Base-by-base conservation (phyloP, 2,797 vertebrate species). In the Sarcoramphus papa region DNA sequence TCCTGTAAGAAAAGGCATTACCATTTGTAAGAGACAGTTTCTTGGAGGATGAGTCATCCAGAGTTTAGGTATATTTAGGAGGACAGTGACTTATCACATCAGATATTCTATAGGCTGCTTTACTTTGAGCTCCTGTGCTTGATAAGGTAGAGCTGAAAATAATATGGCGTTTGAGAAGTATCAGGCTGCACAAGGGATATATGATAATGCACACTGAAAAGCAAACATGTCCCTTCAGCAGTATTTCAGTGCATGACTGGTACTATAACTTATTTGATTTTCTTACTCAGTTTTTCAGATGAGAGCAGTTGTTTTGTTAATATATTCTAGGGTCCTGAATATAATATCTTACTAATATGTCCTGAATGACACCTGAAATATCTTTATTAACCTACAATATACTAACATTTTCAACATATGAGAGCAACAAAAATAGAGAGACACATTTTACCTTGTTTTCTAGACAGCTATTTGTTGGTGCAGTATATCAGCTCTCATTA, bases 301-400 rank as follows among this genome's bases (percentile, higher is more conserved):
- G 74, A 94, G 67, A 93, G 82, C 40, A 50, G 57, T 37, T 74
- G 14, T 25, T 90, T 88, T 64, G 3, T 59, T 75, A 85, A 37
- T 69, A 63, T 91, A 35, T 97, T 95, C 51, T 84, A 60, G 51
- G 64, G 40, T 62, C 51, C 41, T 78, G 37, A 63, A 47, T 50
- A 17, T 37, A 90, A 37, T 70, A 80, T 73, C 83, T 96, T 97
- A 88, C 64, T 93, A 94, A 53, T 95, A 47, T 75, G 24, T 92
- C 79, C 45, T 95, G 77, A 93, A 69, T 87, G 27, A 60, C 45
- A 87, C 50, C 79, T 87, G 72, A 96, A 94, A 83, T 88, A 76
- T 75, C 65, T 94, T 91, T 83, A 76, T 85, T 80, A 80, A 28
- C 18, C 27, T 60, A 45, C 23, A 63, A 23, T 87, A 63, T 54